Evolutionary conservation across 2,888 invertebrate genomes (phyloP).

Genomic region (Dasysyrphus albostriatus): DNA sequence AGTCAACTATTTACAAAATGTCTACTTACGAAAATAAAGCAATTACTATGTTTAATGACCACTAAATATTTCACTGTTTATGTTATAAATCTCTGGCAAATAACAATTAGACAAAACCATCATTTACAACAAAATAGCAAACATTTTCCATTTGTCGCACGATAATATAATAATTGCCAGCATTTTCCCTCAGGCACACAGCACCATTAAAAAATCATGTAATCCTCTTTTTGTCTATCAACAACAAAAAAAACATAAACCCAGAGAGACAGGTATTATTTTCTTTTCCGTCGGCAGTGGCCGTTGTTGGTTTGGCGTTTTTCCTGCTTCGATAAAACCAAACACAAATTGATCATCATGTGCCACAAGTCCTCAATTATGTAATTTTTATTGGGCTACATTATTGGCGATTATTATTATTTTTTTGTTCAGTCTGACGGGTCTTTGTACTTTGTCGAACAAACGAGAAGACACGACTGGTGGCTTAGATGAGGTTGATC

Average conservation of each 20-base stretch:
- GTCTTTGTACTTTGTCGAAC: constrained; percentile 11
- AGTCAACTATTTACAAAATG: too few species aligned
- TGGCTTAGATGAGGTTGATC: background rate
- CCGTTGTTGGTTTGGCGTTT: constrained; percentile 24
- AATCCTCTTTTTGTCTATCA: constrained; percentile 28
- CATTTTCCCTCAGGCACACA: constrained; percentile 21
- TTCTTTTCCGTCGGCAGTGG: constrained; percentile 24
- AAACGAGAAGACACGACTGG: background rate
- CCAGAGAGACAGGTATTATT: constrained; percentile 30
- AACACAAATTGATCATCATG: constrained; percentile 70
- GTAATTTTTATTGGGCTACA: constrained; percentile 74
- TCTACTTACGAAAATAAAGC: too few species aligned
- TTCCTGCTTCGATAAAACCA: constrained; percentile 71
- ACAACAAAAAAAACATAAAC: background rate
- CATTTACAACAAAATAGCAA: constrained; percentile 31
- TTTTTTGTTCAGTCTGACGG: background rate
- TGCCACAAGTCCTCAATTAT: constrained; percentile 73
- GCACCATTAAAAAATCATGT: constrained; percentile 65
- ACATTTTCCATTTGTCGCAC: constrained; percentile 56
- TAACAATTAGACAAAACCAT: constrained; percentile 32
- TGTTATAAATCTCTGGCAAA: background rate
- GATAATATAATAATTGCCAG: constrained; percentile 39
- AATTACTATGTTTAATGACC: too few species aligned
- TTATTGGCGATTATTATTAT: constrained; percentile 60
- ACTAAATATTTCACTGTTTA: background rate